These are phyloP conservation scores for Lasiommata megera DNA, from an alignment of 2,888 invertebrate species.

Conservation along the genomic window DNA sequence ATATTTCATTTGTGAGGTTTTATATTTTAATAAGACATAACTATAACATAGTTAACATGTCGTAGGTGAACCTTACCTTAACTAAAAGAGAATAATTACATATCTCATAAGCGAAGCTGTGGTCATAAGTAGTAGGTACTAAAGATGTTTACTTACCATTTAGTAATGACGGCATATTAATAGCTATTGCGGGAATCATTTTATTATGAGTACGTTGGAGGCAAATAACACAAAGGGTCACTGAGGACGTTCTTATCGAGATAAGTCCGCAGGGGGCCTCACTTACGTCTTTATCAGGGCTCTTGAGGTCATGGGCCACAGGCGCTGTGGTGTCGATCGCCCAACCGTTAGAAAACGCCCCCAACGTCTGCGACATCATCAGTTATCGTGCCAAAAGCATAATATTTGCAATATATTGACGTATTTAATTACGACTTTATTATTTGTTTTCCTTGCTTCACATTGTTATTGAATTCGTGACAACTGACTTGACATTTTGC, in stretches of 20 bases:
- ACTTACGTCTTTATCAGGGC: slow-evolving; percentile 72
- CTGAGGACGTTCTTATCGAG: slow-evolving; percentile 45
- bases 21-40: no score
- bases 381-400: slow-evolving; percentile 29
- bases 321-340: slow-evolving; percentile 71
- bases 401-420: slow-evolving; percentile 26
- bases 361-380: slow-evolving; percentile 58
- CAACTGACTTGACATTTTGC: not conserved
- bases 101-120: no score
- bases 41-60: no score
- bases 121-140: not conserved
- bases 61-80: no score
- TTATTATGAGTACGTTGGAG: slow-evolving; percentile 31
- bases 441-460: not conserved
- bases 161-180: slow-evolving; percentile 44
- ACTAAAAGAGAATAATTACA: no score
- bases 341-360: slow-evolving; percentile 67
- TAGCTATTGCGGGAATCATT: slow-evolving; percentile 41
- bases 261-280: slow-evolving; percentile 71
- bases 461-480: slow-evolving; percentile 6
- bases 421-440: slow-evolving; percentile 14
- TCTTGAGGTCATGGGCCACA: slow-evolving; percentile 57
- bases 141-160: slow-evolving; percentile 31
- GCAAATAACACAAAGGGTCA: slow-evolving; percentile 30
- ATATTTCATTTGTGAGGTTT: no score